Percentiles rank a stretch among this genome's conserved stretches.
These are phyloP conservation scores for Neoascia interrupta DNA, from an alignment of 2,888 invertebrate genomes.

Conservation along the genomic window DNA sequence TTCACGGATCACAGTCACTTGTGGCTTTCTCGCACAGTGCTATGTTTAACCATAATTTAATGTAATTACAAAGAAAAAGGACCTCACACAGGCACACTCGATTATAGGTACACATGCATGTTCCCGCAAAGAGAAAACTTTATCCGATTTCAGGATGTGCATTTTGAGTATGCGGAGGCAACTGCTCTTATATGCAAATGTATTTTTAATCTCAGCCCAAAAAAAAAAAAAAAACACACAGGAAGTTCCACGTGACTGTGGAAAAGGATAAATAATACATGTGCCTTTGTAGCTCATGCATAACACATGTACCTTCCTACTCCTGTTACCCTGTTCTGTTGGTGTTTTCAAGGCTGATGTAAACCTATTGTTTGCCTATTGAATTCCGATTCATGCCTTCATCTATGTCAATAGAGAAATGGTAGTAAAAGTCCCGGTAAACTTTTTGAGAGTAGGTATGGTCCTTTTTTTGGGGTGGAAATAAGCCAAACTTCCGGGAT, in stretches of 20 bases:
- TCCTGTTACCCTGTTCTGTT: neutral
- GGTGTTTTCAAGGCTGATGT: neutral
- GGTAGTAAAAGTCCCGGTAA: neutral
- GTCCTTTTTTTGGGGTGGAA: too few species aligned
- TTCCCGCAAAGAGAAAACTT: neutral
- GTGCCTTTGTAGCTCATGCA: neutral
- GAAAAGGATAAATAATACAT: conserved; percentile 2
- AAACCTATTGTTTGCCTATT: conserved; percentile 30
- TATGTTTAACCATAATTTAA: conserved; percentile 22
- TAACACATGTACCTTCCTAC: conserved; percentile 1
- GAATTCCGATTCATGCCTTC: conserved; percentile 13
- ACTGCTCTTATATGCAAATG: conserved; percentile 30
- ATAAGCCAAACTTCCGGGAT: too few species aligned
- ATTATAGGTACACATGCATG: too few species aligned
- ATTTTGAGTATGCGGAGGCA: conserved; percentile 19
- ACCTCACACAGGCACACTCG: neutral
- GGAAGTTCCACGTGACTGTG: conserved; percentile 4
- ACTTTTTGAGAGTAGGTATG: too few species aligned
- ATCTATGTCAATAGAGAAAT: neutral
- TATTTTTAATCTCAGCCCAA: conserved; percentile 18
- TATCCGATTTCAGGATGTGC: neutral
- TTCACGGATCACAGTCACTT: too few species aligned
- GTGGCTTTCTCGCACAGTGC: too few species aligned
- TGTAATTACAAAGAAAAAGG: conserved; percentile 20
- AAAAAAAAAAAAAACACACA: neutral